Evolutionary conservation across 2,888 invertebrate genomes (phyloP).

Genomic region (Drosophila pegasa): DNA sequence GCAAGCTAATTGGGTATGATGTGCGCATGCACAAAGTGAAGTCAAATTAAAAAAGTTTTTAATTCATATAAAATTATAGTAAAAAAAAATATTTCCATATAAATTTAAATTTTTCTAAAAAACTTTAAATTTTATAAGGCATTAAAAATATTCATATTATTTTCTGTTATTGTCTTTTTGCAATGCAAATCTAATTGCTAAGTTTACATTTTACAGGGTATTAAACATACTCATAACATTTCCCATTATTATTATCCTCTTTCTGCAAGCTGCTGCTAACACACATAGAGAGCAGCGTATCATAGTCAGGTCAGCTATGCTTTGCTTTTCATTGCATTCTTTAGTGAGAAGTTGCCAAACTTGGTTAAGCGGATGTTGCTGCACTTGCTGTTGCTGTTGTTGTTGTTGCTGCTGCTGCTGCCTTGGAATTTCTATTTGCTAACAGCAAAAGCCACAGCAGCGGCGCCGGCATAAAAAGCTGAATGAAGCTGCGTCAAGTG

Average conservation of each 20-base stretch:
- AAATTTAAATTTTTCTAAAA: background rate
- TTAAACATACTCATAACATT: background rate
- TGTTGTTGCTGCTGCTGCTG: conserved; percentile 14
- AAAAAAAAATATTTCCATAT: background rate
- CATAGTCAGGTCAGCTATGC: background rate
- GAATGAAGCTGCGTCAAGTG: conserved; percentile 47
- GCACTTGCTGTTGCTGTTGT: conserved; percentile 38
- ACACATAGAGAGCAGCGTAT: conserved; percentile 2
- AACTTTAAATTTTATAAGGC: background rate
- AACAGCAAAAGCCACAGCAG: conserved; percentile 39
- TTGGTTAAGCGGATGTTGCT: conserved; percentile 55
- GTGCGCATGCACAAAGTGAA: background rate
- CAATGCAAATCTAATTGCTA: too few relatives aligned
- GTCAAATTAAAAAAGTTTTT: background rate
- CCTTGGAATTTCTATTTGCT: conserved; percentile 51
- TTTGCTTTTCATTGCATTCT: background rate
- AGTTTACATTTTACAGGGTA: background rate
- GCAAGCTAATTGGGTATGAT: background rate
- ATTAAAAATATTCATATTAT: background rate
- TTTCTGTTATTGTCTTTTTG: background rate
- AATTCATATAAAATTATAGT: background rate
- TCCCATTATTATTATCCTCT: background rate
- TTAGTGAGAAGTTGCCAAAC: conserved; percentile 29
- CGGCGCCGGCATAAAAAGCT: conserved; percentile 41
- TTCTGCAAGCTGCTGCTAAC: background rate